Evolutionary conservation across 1,140 invertebrate genomes (phyloP).

Genomic region (Tyrophagus putrescentiae): DNA sequence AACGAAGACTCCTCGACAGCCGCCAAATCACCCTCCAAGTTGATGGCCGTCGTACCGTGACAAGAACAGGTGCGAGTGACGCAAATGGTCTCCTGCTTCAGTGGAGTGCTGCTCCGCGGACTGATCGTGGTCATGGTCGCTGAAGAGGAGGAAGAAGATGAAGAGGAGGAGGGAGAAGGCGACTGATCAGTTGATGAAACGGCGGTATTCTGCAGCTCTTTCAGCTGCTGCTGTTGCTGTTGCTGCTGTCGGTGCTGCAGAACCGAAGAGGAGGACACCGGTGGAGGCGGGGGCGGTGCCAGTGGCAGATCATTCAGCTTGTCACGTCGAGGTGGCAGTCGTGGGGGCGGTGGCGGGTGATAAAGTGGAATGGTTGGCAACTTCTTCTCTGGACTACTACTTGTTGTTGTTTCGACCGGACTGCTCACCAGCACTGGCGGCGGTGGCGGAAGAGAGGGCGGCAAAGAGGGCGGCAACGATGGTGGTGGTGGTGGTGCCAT

Average conservation of each 20-base stretch:
- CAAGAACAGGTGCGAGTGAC: constrained; percentile 25
- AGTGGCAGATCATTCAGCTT: not conserved
- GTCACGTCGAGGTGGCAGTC: not conserved
- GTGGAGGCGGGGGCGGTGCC: not conserved
- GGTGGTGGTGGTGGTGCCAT: constrained; percentile 5
- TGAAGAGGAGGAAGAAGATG: not conserved
- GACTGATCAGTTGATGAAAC: not conserved
- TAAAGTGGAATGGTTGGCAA: no score
- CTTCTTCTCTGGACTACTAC: no score
- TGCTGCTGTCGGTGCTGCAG: not conserved
- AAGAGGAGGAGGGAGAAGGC: not conserved
- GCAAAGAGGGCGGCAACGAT: no score
- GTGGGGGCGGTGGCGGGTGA: not conserved
- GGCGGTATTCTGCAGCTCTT: not conserved
- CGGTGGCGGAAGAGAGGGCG: no score
- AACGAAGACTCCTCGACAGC: no score
- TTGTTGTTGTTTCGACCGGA: not conserved
- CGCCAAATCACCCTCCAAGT: no score
- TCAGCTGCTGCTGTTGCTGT: no score
- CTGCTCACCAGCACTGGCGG: no score
- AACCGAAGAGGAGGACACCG: not conserved
- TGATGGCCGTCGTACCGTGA: not conserved
- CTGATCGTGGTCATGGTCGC: not conserved
- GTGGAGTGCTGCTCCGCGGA: constrained; percentile 31
- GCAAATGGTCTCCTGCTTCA: constrained; percentile 31